Evolutionary conservation across 2,113 vertebrate species (phyloP), one percentile per base, ranked within the genome.

Genomic region (Pitta sordida): DNA sequence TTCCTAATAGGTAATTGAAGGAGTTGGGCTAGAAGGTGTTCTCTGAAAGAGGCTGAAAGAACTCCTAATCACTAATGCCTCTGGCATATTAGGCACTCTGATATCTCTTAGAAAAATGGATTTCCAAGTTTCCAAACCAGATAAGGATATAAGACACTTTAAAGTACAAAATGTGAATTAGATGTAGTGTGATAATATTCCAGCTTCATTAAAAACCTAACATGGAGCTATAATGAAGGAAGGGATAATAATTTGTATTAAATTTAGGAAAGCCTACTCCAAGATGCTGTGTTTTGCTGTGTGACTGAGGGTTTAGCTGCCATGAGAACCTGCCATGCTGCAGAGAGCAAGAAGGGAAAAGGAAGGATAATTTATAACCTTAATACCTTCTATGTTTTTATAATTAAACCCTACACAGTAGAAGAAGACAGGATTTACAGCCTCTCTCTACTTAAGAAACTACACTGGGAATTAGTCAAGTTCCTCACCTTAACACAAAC

Each of bases 281-380:
- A 64, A 51, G 23, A 39, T 6, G 0, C 39, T 0, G 8, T 78
- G 59, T 85, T 91, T 92, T 65, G 43, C 84, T 76, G 30, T 83
- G 56, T 63, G 70, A 74, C 34, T n/a, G 78, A 55, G 84, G 78
- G 49, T 95, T 94, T 93, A 93, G 68, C 90, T 95, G 48, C 93
- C 79, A 81, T 93, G 69, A 91, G 71, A 94, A 95, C 93, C 44
- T 77, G 39, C 17, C 5, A 32, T 21, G 13, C 52, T 74, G 68
- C 52, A 74, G 49, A 62, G 69, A 76, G 30, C 13, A 59, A 30
- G 37, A 58, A 60, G 27, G n/a, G 18, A 36, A 64, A 73, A 88
- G 39, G 32, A 84, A 59, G 55, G 81, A 85, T 21, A 79, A 69
- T 67, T 82, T 83, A 49, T 39, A 59, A 51, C 34, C 44, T 79